Percentiles rank a stretch among this genome's conserved stretches.
Evolutionary conservation across 2,797 vertebrate genomes (phyloP).

Genomic region (Acanthiza pusilla): DNA sequence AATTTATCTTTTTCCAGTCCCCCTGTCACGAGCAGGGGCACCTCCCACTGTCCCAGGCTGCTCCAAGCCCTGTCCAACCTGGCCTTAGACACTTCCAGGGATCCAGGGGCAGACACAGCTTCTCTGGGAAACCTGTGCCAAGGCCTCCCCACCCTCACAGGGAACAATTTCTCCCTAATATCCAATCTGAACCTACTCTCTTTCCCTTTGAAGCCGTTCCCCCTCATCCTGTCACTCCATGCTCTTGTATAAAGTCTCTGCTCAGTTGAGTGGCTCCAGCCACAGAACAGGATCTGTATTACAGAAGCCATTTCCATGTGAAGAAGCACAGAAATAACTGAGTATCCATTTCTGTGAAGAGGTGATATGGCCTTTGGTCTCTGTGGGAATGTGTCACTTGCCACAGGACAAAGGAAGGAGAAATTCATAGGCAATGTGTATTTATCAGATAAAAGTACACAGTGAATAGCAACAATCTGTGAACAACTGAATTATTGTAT

Average conservation of each 20-base stretch:
- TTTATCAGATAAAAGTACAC: neutral
- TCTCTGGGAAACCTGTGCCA: neutral
- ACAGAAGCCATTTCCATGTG: neutral
- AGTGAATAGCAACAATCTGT: neutral
- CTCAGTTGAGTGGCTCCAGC: neutral
- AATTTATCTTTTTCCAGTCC: too few species aligned
- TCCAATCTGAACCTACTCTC: neutral
- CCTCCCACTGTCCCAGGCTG: neutral
- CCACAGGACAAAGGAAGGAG: neutral
- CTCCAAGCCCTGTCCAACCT: neutral
- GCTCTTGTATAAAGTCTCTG: neutral
- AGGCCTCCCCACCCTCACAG: neutral
- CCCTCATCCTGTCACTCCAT: neutral
- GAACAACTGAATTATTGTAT: neutral
- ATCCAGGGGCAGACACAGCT: neutral
- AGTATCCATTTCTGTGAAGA: neutral
- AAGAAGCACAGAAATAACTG: neutral
- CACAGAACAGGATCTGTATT: neutral
- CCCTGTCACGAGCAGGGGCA: neutral
- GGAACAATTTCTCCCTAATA: neutral
- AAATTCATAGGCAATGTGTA: neutral
- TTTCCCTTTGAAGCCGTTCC: neutral
- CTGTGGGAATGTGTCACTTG: neutral
- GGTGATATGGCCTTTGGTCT: neutral
- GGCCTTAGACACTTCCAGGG: neutral